These are phyloP conservation scores for Bibio marci DNA, from an alignment of 2,888 invertebrate genomes.

Conservation along the genomic window DNA sequence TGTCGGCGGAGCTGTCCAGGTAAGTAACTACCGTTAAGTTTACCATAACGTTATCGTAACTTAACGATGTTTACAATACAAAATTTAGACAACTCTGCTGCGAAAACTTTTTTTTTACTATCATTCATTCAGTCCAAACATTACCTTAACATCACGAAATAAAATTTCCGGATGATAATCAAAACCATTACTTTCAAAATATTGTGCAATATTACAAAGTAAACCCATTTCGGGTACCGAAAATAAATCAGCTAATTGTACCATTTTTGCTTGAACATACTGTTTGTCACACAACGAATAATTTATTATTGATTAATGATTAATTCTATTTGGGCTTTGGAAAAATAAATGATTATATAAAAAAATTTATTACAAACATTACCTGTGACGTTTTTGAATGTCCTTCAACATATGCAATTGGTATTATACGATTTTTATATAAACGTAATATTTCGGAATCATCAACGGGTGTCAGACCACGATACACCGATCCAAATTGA, in stretches of 20 bases:
- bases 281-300: no score
- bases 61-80: no score
- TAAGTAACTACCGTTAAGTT: no score
- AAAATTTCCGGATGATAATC: constrained; percentile 92
- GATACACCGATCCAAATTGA: constrained; percentile 84
- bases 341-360: no score
- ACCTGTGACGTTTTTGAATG: constrained; percentile 54
- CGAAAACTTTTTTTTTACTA: no score
- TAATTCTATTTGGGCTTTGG: background rate
- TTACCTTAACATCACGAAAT: constrained; percentile 83
- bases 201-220: constrained; percentile 84
- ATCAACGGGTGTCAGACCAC: constrained; percentile 63
- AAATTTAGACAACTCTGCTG: no score
- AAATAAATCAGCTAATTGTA: constrained; percentile 90
- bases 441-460: constrained; percentile 70
- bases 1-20: no score
- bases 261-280: constrained; percentile 57
- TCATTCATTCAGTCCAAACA: background rate
- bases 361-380: constrained; percentile 17
- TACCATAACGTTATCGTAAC: no score
- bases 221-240: constrained; percentile 93
- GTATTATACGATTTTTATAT: constrained; percentile 74
- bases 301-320: background rate
- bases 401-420: constrained; percentile 75
- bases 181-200: constrained; percentile 74